A percentile compares a stretch with the other conserved stretches of the same genome.
Evolutionary conservation across 2,797 vertebrate species (phyloP).

Genomic region (Chiloscyllium punctatum): DNA sequence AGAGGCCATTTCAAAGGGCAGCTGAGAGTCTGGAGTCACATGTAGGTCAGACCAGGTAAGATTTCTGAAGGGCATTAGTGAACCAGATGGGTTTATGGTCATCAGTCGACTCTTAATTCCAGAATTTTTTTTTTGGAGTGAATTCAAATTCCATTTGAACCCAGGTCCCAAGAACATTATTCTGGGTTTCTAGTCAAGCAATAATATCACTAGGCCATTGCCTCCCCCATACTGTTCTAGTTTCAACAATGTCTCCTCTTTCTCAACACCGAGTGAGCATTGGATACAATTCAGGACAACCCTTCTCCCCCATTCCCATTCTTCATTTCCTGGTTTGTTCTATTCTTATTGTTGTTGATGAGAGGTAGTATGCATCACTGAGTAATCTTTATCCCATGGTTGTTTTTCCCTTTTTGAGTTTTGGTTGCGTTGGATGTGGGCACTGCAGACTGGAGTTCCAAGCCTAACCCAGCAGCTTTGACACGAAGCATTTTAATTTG

Average conservation of each 20-base stretch:
- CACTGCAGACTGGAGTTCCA: not conserved
- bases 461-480: not conserved
- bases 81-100: too few relatives aligned
- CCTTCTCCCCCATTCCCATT: not conserved
- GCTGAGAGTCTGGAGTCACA: too few relatives aligned
- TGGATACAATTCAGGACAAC: not conserved
- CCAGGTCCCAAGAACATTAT: too few relatives aligned
- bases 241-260: not conserved
- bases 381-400: not conserved
- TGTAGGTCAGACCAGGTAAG: too few relatives aligned
- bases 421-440: not conserved
- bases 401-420: not conserved
- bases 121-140: too few relatives aligned
- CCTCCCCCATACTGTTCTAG: too few relatives aligned
- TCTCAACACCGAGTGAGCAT: not conserved
- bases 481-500: not conserved
- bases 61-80: too few relatives aligned
- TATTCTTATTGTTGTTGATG: not conserved
- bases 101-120: too few relatives aligned
- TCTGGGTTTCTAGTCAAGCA: too few relatives aligned
- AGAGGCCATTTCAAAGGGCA: too few relatives aligned
- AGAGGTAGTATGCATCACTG: slow-evolving; percentile 42
- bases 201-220: too few relatives aligned
- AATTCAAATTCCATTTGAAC: too few relatives aligned
- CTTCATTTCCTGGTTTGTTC: not conserved